phyloP scores from a whole-genome alignment of 2,797 vertebrate genomes.

The Benthosema pterotum region DNA sequence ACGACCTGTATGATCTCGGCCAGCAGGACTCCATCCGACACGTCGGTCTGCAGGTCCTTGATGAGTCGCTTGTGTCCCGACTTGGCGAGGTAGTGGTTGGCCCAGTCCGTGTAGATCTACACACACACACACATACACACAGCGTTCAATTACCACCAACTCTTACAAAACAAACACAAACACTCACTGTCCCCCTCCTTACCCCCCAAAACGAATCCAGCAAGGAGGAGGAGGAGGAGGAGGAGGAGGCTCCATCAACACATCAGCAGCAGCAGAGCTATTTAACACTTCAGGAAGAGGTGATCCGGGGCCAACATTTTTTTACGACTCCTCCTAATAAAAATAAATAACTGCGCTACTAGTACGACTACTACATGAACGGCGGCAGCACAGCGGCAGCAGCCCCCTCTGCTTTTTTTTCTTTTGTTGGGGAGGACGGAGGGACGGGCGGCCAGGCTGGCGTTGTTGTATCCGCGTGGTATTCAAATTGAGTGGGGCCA shows the following conservation, averaged over 20 bases:
- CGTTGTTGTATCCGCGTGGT: conserved; percentile 74
- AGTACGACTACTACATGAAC: too few species aligned
- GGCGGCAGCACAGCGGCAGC: conserved; percentile 65
- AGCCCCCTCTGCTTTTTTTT: conserved; percentile 39
- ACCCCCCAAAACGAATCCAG: not conserved
- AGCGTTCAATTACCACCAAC: not conserved
- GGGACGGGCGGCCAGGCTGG: conserved; percentile 61
- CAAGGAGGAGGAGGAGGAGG: not conserved
- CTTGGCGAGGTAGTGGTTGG: conserved; percentile 96
- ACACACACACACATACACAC: conserved; percentile 38
- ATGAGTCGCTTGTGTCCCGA: conserved; percentile 97
- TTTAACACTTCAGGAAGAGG: conserved; percentile 62
- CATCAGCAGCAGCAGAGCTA: conserved; percentile 26
- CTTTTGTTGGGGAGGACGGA: conserved; percentile 69
- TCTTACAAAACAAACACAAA: conserved; percentile 24
- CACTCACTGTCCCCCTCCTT: too few species aligned
- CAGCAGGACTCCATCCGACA: conserved; percentile 93
- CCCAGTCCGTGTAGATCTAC: conserved; percentile 99
- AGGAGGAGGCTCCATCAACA: conserved; percentile 10
- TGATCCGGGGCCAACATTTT: conserved; percentile 59
- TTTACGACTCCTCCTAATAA: conserved; percentile 65
- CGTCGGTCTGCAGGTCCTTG: conserved; percentile 96
- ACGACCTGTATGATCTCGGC: conserved; percentile 98
- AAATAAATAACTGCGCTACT: conserved; percentile 54
- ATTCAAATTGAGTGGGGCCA: conserved; percentile 84